Conservation (phyloP, 2,888 invertebrate species). For the Ectemnius continuus region DNA sequence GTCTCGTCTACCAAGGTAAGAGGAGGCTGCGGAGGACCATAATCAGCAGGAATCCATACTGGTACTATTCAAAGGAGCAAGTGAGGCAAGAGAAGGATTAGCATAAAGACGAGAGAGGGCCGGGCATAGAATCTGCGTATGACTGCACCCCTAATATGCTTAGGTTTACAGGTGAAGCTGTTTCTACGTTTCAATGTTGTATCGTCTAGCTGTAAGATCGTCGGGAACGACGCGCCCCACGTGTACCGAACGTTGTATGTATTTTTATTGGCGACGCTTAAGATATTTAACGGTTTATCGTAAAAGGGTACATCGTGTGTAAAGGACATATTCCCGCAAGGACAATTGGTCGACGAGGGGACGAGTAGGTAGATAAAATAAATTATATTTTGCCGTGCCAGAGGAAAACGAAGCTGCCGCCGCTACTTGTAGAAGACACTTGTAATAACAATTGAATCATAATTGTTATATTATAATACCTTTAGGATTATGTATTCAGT, state of each 20-base stretch:
- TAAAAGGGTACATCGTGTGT: conserved; percentile 16
- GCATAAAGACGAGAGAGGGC: too few relatives aligned
- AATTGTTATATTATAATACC: conserved; percentile 51
- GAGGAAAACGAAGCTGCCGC: conserved; percentile 66
- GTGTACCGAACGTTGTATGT: conserved; percentile 45
- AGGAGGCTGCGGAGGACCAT: too few relatives aligned
- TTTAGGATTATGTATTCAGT: conserved; percentile 69
- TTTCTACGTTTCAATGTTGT: conserved; percentile 45
- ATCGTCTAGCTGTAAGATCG: conserved; percentile 36
- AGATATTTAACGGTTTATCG: conserved; percentile 47
- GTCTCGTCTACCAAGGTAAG: too few relatives aligned
- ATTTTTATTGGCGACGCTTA: conserved; percentile 51
- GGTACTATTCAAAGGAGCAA: too few relatives aligned
- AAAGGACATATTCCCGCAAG: conserved; percentile 1
- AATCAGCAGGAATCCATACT: too few relatives aligned
- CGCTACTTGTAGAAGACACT: conserved; percentile 65
- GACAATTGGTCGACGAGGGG: conserved; percentile 1
- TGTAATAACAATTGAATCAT: conserved; percentile 60
- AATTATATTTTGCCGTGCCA: conserved; percentile 61
- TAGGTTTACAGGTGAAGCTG: conserved; percentile 24
- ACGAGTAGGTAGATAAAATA: conserved; percentile 47
- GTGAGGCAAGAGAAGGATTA: too few relatives aligned
- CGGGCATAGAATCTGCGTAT: not conserved
- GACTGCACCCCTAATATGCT: conserved; percentile 2
- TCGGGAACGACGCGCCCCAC: conserved; percentile 14